These are phyloP conservation scores for Trichopoda pennipes DNA, from an alignment of 2,888 invertebrate genomes.

Conservation along the genomic window DNA sequence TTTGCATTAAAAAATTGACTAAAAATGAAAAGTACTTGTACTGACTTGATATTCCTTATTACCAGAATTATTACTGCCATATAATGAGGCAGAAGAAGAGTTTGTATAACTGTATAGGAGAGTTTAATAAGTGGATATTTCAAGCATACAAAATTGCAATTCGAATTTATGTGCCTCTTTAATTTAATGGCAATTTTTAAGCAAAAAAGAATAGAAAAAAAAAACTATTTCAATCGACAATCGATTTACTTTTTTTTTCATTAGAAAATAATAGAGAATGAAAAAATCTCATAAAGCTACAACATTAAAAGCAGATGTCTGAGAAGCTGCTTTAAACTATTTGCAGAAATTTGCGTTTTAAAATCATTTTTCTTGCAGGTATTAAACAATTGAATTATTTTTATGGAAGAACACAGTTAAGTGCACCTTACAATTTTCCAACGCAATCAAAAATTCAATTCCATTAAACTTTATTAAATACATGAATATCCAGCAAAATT, in stretches of 20 bases:
- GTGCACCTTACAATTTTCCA: not conserved
- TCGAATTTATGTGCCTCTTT: constrained; percentile 51
- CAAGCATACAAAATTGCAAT: constrained; percentile 26
- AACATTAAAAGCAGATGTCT: constrained; percentile 52
- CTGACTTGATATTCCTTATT: constrained; percentile 47
- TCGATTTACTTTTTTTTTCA: constrained; percentile 53
- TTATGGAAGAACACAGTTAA: not conserved
- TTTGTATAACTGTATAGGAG: not conserved
- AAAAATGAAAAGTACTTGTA: constrained; percentile 8
- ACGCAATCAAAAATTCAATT: not conserved
- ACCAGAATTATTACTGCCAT: constrained; percentile 20
- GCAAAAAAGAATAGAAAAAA: not conserved
- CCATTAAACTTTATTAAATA: not conserved
- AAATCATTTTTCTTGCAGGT: not conserved
- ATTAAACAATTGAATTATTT: constrained; percentile 14
- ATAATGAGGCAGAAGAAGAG: constrained; percentile 14
- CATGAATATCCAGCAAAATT: not conserved
- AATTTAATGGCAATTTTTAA: constrained; percentile 47
- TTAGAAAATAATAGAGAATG: constrained; percentile 44
- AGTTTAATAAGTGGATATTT: not conserved
- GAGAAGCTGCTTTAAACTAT: not conserved
- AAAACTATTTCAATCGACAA: constrained; percentile 25
- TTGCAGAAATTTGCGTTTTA: not conserved
- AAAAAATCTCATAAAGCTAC: not conserved
- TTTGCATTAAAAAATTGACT: constrained; percentile 32